Percentiles rank a stretch among this genome's conserved stretches.
Conservation (phyloP, 2,113 vertebrate genomes). For the Cinclus cinclus region DNA sequence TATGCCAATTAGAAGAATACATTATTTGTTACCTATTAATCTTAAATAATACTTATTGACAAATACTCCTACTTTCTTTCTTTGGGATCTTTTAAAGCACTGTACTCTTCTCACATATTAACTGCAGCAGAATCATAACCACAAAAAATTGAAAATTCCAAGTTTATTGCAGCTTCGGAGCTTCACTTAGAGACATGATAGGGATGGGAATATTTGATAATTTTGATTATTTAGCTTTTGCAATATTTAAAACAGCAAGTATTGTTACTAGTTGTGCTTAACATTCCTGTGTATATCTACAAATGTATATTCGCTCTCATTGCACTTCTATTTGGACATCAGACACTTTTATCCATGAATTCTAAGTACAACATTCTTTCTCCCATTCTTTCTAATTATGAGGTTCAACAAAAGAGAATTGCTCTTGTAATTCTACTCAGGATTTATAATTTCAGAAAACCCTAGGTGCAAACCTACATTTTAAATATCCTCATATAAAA, state of each 20-base stretch:
- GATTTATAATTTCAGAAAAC: slow-evolving; percentile 58
- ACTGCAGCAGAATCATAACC: not conserved
- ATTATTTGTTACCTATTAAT: not conserved
- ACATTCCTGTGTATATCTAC: not conserved
- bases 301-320: not conserved
- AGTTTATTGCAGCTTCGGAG: not conserved
- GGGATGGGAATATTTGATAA: not conserved
- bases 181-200: not conserved
- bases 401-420: not conserved
- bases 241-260: not conserved
- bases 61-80: not conserved
- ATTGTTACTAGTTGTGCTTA: not conserved
- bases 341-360: not conserved
- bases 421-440: not conserved
- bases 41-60: not conserved
- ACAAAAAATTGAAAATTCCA: not conserved
- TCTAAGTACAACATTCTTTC: not conserved
- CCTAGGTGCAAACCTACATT: slow-evolving; percentile 24
- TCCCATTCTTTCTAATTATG: slow-evolving; percentile 17
- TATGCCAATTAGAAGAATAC: not conserved
- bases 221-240: not conserved
- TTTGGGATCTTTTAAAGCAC: not conserved
- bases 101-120: not conserved
- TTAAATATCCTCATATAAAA: slow-evolving; percentile 63
- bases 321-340: not conserved